Base-by-base conservation (phyloP, 2,113 vertebrate species). In the Tupaia tana region DNA sequence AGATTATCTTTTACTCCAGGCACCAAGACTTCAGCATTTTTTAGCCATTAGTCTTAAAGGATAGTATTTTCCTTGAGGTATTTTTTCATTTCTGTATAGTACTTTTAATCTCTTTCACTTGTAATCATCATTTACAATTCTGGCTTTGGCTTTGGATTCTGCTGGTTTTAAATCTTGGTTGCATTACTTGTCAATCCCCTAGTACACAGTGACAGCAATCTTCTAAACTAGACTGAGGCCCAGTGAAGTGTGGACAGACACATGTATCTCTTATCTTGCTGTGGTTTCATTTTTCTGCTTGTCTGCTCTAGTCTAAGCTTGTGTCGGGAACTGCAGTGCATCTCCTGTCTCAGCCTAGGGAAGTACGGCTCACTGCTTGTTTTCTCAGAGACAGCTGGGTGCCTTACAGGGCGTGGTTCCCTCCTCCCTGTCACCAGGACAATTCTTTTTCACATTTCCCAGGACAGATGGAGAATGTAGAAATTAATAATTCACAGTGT, bases 401-500 rank as follows among this genome's bases (percentile, higher is more conserved):
- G 4, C 87, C 95, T 86, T 34, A 1, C 3, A 58, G 71, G 77
- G 52, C 85, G 34, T 89, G 56, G 54, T 64, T 64, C 34, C 18
- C 3, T 56, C 15, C 25, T 71, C 83, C 67, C 78, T 54, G 54
- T 92, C 89, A 58, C 56, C 20, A 25, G 74, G 88, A 9, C 70
- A 78, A 54, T 94, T 94, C 71, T 78, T 31, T 73, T 92, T 80
- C 74, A 61, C 82, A 67, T 69, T 78, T 89, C 54, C 78, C 71
- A 78, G n/a, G 83, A 25, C 79, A 97, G 74, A 89, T 89, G 93
- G 95, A 83, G 74, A 90, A 86, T 61, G 52, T 22, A 79, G 86
- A 93, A 77, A 96, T 97, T 63, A 97, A 90, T 97, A 96, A 96
- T 96, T 92, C 79, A 96, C 9, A 69, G 9, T 79, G 54, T 8